Evolutionary conservation across 2,888 invertebrate genomes (phyloP), one percentile per base, ranked within the genome.

Genomic region (Eupithecia tripunctaria): DNA sequence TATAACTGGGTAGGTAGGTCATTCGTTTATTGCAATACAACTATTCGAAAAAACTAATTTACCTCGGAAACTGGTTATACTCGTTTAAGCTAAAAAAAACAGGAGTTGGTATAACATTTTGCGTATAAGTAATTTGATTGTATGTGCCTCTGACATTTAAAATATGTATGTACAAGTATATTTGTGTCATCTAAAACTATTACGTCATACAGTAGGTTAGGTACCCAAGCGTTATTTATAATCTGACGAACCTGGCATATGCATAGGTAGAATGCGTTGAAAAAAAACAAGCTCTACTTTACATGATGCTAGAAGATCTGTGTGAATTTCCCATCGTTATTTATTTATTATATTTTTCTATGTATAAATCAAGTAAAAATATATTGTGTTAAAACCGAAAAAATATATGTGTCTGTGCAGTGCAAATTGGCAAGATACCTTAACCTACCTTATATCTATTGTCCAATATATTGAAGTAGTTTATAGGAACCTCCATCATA

Each of bases 401-500:
- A 1, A 12, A 36, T 36, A 36, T 12, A 36, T 36, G 8, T 36
- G 41, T 41, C 15, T 41, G 41, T 41, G 41, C 14, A 41, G 41
- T 41, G 15, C 41, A 18, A 14, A 8, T 47, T 10, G n/a, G 10
- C 21, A 21, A 10, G 8, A 21, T 47, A n/a, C 43, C 4, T 21
- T 10, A 4, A 25, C 56, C 21, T 12, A 21, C 25, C 56, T 56
- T 56, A 25, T 12, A 56, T 14, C 25, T 56, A 25, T 25, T 56
- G 51, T 12, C 25, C 12, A 12, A 56, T 25, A 25, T 21, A 56
- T 25, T 25, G 51, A 18, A 29, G 0, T 36, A 18, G 10, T 32
- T 36, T 36, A 32, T 62, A 62, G 21, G 38, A 63, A 38, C n/a
- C 63, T 29, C 7, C 18, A 63, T 63, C 63, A n/a, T 36, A 38